Base-by-base conservation (phyloP, 1,140 invertebrate species). In the Lasioglossum baleicum region DNA sequence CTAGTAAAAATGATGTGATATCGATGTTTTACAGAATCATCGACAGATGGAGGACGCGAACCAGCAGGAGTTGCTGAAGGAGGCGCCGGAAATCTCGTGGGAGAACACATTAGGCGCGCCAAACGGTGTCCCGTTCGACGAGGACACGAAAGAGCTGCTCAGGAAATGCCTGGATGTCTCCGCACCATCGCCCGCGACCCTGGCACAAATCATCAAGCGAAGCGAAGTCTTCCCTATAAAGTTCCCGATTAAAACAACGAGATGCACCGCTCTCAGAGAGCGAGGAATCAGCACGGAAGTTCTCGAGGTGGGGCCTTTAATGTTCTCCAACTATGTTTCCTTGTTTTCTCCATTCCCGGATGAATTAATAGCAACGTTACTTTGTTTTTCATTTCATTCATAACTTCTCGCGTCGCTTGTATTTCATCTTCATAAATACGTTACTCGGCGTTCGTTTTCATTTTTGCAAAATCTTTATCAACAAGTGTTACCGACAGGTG, bases 161-260 rank as follows among this genome's bases (percentile, higher is more conserved):
- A 90, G 80, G 26, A 82, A 78, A 10, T 92, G 91, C 60, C 69
- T 91, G 40, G 81, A 90, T 15, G 75, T 86, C 11, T 85, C 87
- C 8, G 68, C 87, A 35, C 87, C 90, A 8, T 72, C 82, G 3
- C 90, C 87, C 11, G 86, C 87, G 4, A 91, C 83, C 31, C 63
- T 93, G 31, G 13, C 86, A n/a, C 89, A 92, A n/a, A 73, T 94
- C 61, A 89, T 93, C 3, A 88, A 91, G 44, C 89, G 90, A n/a
- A 93, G 93, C 82, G 88, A 91, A n/a, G 80, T 83, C 11, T 94
- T 93, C 80, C 92, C 92, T 6, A 81, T 91, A 7, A 75, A 87
- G n/a, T 94, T 94, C 74, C 93, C 93, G 20, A 88, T 93, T 44
- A 88, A 89, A 56, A 86, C 89, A 1, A 73, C 90, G 7, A 90